Base-by-base conservation (phyloP, 2,113 vertebrate genomes). In the Alethe diademata region DNA sequence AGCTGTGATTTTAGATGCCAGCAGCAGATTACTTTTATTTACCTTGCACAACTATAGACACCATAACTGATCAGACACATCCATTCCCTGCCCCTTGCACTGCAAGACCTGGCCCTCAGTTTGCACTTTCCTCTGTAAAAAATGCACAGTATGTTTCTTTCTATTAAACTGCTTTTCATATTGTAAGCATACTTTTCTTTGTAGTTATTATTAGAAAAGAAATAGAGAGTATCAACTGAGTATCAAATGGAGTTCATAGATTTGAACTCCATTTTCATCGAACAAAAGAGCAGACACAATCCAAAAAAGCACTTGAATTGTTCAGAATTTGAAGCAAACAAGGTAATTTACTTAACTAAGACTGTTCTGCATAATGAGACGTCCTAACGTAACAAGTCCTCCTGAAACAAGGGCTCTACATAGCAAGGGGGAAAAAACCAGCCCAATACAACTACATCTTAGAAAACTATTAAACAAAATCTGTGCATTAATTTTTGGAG, bases 391-490 rank as follows among this genome's bases (percentile, higher is more conserved):
- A 85, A 9, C 47, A 76, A 40, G 62, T 33, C 43, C n/a, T 57
- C 24, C 54, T n/a, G 14, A 76, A 58, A 66, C 11, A 31, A 4
- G 29, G 12, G 15, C 50, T 75, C 33, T 78, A 86, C 93, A 73
- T 11, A 17, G 35, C 33, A 90, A 66, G 14, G 20, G 23, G 5
- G 0, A 7, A 28, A 40, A 14, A 20, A 2, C 0, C 8, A 64
- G 22, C 8, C 10, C 19, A 26, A 73, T 70, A 5, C 8, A 73
- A 66, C 12, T 7, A 66, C 12, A 66, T 31, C 70, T 73, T 29
- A 50, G 40, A 88, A 94, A 67, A 45, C 7, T 33, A 79, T 25
- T 62, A 47, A 81, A 78, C 13, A 58, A 88, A 75, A 80, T n/a
- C 29, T 6, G 3, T 23, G 2, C 24, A 56, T 43, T 81, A n/a